Percentiles rank a stretch among this genome's conserved stretches.
Conservation (phyloP, 1,140 invertebrate genomes). For the Coenobita brevimanus region DNA sequence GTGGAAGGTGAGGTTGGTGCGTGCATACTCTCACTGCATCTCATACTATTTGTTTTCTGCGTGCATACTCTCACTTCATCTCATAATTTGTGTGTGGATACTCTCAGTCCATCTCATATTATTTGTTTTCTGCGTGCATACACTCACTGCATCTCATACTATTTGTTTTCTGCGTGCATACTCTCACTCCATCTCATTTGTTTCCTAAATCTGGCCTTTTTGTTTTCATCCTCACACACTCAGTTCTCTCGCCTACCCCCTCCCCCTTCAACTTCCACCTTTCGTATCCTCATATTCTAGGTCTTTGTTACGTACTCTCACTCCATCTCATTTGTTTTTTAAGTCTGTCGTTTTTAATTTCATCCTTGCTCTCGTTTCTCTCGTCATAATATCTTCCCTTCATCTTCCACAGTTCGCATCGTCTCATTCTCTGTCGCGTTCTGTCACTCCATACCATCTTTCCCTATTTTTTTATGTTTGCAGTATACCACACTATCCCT, state of each 20-base stretch:
- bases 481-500: too few relatives aligned
- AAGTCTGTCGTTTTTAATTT: not conserved
- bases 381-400: not conserved
- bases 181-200: conserved; percentile 2
- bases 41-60: conserved; percentile 2
- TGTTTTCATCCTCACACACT: too few relatives aligned
- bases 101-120: not conserved
- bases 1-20: conserved; percentile 39
- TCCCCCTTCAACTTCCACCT: too few relatives aligned
- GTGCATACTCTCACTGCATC: not conserved
- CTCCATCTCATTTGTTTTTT: not conserved
- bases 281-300: not conserved
- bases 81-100: not conserved
- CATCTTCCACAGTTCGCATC: not conserved
- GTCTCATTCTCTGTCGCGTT: too few relatives aligned
- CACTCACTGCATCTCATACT: not conserved
- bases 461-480: too few relatives aligned
- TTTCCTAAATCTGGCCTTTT: too few relatives aligned
- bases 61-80: not conserved
- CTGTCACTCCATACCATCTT: too few relatives aligned
- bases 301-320: not conserved
- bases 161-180: too few relatives aligned
- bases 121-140: too few relatives aligned
- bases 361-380: not conserved
- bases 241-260: too few relatives aligned